Percentiles rank a stretch among this genome's conserved stretches.
Conservation (phyloP, 2,113 vertebrate genomes). For the Hippocampus zosterae region DNA sequence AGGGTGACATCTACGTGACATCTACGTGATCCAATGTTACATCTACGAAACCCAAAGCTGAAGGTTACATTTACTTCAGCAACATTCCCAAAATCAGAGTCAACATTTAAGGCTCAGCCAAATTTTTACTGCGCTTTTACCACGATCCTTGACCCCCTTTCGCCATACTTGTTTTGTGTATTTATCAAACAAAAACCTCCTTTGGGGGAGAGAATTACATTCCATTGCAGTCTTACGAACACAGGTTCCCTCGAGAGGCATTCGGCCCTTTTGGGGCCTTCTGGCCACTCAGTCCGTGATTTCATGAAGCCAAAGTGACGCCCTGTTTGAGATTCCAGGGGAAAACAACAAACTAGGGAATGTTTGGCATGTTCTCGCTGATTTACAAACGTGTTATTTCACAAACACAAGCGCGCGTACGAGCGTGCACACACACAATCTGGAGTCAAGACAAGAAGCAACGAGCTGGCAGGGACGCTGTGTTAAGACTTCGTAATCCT, state of each 20-base stretch:
- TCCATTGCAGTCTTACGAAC: neutral
- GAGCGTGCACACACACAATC: neutral
- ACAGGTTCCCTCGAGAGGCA: neutral
- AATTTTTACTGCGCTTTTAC: neutral
- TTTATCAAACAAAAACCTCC: neutral
- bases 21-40: too few relatives aligned
- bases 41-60: too few relatives aligned
- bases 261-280: neutral
- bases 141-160: neutral
- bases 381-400: neutral
- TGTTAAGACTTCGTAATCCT: conserved; percentile 21
- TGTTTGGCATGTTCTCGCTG: neutral
- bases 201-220: neutral
- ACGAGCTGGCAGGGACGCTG: neutral
- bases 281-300: neutral
- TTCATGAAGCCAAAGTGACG: neutral
- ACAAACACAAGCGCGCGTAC: neutral
- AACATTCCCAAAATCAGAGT: too few relatives aligned
- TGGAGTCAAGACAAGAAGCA: neutral
- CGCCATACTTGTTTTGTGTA: neutral
- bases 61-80: too few relatives aligned
- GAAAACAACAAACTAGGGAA: neutral
- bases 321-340: conserved; percentile 5
- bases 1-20: too few relatives aligned
- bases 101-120: neutral